Evolutionary conservation across 2,888 invertebrate species (phyloP).

Genomic region (Sepioteuthis lessoniana): DNA sequence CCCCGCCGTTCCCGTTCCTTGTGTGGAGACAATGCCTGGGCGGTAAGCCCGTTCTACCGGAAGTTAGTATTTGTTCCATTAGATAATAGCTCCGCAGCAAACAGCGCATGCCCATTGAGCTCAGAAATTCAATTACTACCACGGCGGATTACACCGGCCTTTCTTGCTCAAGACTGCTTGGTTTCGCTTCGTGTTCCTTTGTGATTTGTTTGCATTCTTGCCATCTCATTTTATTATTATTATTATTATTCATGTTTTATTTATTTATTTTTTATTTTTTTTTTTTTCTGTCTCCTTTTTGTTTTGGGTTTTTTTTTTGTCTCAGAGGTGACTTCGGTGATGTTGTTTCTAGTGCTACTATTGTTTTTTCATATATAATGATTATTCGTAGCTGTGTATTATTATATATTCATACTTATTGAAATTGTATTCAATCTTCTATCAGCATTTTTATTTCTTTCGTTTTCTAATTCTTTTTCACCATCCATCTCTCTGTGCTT

Average conservation of each 20-base stretch:
- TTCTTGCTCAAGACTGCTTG: slow-evolving; percentile 5
- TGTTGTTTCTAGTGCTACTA: too few relatives aligned
- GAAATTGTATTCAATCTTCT: too few relatives aligned
- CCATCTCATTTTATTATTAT: background rate
- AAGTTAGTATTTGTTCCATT: slow-evolving; percentile 23
- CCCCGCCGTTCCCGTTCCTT: background rate
- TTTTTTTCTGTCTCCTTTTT: background rate
- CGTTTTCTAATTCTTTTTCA: background rate
- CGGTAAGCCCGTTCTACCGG: background rate
- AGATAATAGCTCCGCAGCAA: slow-evolving; percentile 21
- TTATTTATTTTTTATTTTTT: background rate
- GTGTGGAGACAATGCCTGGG: slow-evolving; percentile 17
- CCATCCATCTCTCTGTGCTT: background rate
- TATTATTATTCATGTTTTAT: background rate
- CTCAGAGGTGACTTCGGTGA: too few relatives aligned
- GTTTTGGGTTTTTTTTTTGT: too few relatives aligned
- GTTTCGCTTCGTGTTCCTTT: background rate
- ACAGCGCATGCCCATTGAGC: slow-evolving; percentile 33
- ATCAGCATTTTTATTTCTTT: background rate
- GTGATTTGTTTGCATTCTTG: background rate
- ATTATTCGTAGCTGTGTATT: too few relatives aligned
- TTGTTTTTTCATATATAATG: too few relatives aligned
- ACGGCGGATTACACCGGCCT: slow-evolving; percentile 6
- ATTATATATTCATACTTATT: too few relatives aligned
- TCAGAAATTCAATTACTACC: slow-evolving; percentile 33